A percentile compares a stretch with the other conserved stretches of the same genome.
These are phyloP conservation scores for Heliornis fulica DNA, from an alignment of 2,113 vertebrate genomes.

Conservation along the genomic window DNA sequence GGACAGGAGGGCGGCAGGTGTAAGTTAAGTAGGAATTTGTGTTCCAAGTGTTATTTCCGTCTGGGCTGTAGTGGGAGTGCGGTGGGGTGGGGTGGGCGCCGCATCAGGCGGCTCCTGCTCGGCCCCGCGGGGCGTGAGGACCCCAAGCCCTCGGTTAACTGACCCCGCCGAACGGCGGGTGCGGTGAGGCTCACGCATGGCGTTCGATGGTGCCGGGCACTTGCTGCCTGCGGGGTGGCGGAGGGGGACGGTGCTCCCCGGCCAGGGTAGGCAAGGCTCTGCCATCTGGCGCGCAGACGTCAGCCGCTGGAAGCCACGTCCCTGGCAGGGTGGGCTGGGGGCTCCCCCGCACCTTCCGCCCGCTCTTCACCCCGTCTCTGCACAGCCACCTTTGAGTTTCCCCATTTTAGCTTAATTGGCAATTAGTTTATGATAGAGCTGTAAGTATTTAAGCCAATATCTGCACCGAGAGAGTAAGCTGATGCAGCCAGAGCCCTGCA, in stretches of 20 bases:
- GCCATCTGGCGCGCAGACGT: fast-evolving
- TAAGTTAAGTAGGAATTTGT: conserved; percentile 35
- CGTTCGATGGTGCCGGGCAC: background rate
- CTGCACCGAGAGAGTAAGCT: conserved; percentile 1
- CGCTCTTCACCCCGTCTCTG: background rate
- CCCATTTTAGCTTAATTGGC: conserved; percentile 27
- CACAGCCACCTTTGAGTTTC: background rate
- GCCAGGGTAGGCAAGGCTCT: background rate
- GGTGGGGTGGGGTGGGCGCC: background rate
- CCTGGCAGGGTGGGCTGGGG: background rate
- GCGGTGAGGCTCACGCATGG: fast-evolving
- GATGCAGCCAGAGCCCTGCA: background rate
- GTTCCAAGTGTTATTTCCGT: background rate
- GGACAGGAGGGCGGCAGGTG: conserved; percentile 55
- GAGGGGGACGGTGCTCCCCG: background rate
- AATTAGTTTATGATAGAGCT: conserved; percentile 10
- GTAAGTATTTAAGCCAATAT: conserved; percentile 54
- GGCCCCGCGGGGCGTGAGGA: fast-evolving
- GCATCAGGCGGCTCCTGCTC: fast-evolving
- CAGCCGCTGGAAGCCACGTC: background rate
- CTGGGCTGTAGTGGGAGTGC: background rate
- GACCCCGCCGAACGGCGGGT: background rate
- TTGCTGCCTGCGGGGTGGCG: background rate
- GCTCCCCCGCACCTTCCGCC: background rate
- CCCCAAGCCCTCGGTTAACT: background rate